Conservation (phyloP, 64 coral and sea anemone genomes). For the Stylophora pistillata region DNA sequence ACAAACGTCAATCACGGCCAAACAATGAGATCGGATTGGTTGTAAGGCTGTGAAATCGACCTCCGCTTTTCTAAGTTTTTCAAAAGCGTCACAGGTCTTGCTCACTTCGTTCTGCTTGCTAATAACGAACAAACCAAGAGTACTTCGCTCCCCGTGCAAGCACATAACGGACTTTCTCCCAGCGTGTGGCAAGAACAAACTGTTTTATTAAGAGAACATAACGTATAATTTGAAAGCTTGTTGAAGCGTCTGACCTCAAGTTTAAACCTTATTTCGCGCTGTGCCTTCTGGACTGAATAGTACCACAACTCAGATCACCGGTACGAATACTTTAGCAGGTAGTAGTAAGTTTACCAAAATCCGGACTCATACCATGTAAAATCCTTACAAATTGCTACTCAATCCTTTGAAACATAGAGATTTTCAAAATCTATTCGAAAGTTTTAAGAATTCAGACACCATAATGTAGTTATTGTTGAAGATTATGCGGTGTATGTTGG, state of each 20-base stretch:
- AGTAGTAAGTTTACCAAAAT: neutral
- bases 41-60: neutral
- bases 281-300: neutral
- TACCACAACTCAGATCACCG: neutral
- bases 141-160: neutral
- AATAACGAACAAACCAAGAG: neutral
- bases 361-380: neutral
- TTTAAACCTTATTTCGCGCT: neutral
- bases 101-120: neutral
- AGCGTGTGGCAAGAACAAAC: neutral
- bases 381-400: neutral
- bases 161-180: conserved; percentile 9
- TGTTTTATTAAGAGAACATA: neutral
- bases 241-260: neutral
- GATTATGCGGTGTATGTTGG: conserved; percentile 18
- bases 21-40: conserved; percentile 12
- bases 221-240: neutral
- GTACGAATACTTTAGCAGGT: neutral
- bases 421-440: neutral
- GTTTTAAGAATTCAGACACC: conserved; percentile 7
- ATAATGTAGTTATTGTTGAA: conserved; percentile 23
- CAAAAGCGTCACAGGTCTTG: neutral
- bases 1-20: conserved; percentile 31
- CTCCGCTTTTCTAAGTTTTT: conserved; percentile 8
- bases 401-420: neutral